A percentile compares a stretch with the other conserved stretches of the same genome.
Evolutionary conservation across 2,113 vertebrate genomes (phyloP).

Genomic region (Spilogale gracilis): DNA sequence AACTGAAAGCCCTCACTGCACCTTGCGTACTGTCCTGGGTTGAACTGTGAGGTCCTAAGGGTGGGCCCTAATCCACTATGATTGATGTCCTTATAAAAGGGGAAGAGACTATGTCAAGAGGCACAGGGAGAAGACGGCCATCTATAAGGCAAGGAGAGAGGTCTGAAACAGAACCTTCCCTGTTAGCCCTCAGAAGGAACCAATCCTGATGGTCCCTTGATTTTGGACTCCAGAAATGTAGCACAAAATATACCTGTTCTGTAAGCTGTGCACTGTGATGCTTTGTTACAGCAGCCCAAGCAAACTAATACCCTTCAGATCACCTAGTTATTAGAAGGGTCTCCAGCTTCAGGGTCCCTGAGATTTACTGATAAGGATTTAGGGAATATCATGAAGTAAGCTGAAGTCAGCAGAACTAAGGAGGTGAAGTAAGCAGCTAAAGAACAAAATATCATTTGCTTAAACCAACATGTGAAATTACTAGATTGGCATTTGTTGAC

Average conservation of each 20-base stretch:
- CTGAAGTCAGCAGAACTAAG: background rate
- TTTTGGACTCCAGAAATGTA: background rate
- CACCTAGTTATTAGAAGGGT: background rate
- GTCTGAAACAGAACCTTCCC: background rate
- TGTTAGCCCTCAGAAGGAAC: background rate
- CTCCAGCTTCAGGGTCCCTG: background rate
- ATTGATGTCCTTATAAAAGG: background rate
- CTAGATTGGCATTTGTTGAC: background rate
- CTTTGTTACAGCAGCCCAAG: background rate
- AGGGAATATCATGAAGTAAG: background rate
- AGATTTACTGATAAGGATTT: background rate
- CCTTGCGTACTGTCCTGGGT: background rate
- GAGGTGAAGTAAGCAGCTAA: background rate
- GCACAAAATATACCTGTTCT: background rate
- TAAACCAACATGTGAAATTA: background rate
- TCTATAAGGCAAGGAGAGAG: background rate
- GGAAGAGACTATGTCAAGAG: background rate
- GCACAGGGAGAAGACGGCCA: background rate
- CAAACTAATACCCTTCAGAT: background rate
- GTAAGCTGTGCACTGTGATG: background rate
- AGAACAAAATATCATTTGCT: background rate
- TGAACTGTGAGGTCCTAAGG: background rate
- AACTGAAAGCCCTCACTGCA: background rate
- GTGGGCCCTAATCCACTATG: background rate
- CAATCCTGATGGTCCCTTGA: background rate